A percentile compares a stretch with the other conserved stretches of the same genome.
phyloP scores from a whole-genome alignment of 2,113 vertebrate genomes.

The Cyanoramphus novaezelandiae region DNA sequence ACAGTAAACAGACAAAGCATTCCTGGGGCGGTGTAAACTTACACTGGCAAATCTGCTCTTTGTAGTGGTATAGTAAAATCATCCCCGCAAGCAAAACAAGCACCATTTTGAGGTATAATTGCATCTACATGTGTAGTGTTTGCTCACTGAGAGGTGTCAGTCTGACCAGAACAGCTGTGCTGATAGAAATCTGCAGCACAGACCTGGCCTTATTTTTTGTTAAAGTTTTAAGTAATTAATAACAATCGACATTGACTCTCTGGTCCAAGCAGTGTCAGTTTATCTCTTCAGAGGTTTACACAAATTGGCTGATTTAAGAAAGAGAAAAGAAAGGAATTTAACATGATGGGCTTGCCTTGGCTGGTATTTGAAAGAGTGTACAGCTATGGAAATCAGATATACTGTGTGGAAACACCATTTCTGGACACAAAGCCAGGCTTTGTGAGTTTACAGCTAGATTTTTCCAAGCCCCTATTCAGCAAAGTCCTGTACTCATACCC shows the following conservation, averaged over 20 bases:
- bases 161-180: slow-evolving; percentile 68
- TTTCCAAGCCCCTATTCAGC: slow-evolving; percentile 67
- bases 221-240: slow-evolving; percentile 34
- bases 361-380: slow-evolving; percentile 39
- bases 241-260: slow-evolving; percentile 29
- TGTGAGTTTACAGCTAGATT: slow-evolving; percentile 61
- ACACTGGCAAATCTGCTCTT: slow-evolving; percentile 68
- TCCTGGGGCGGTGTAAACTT: slow-evolving; percentile 68
- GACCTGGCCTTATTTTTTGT: neutral
- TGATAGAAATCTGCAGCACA: slow-evolving; percentile 56
- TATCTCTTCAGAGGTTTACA: slow-evolving; percentile 27
- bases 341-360: slow-evolving; percentile 43
- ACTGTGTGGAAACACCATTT: slow-evolving; percentile 63
- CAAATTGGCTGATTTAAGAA: slow-evolving; percentile 15
- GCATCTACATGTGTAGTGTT: slow-evolving; percentile 70
- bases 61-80: slow-evolving; percentile 69
- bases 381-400: slow-evolving; percentile 69
- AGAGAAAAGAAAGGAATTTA: slow-evolving; percentile 56
- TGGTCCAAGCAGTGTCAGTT: slow-evolving; percentile 39
- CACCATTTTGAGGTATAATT: slow-evolving; percentile 67
- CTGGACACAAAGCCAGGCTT: slow-evolving; percentile 70
- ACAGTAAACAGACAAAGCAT: slow-evolving; percentile 71
- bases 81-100: slow-evolving; percentile 65
- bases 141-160: slow-evolving; percentile 68
- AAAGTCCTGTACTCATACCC: slow-evolving; percentile 40